Evolutionary conservation across 2,113 vertebrate species (phyloP), one percentile per base, ranked within the genome.

Genomic region (Cynoglossus semilaevis): DNA sequence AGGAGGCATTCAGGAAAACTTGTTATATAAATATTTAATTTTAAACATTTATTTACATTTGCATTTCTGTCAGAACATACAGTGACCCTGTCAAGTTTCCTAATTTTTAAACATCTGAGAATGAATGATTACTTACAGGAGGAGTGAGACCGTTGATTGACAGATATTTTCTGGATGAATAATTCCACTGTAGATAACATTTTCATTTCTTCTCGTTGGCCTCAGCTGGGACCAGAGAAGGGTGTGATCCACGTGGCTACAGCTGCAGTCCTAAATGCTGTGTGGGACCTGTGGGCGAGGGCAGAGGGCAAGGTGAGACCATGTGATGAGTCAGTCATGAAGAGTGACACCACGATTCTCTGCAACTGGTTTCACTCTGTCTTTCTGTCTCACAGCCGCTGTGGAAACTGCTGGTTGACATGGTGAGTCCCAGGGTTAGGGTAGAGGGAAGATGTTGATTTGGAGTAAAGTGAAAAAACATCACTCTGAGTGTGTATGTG

Each of bases 211-310:
- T 8, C n/a, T n/a, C n/a, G 9, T 61, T 37, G 70, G 48, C 44
- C 13, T 60, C 78, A 93, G 91, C 71, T 91, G 5, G 89, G 91
- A 6, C 90, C 90, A 41, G 91, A 93, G 76, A 92, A 94, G 71
- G 91, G 89, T 2, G 88, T 88, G 54, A 91, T 91, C 46, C 90
- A 90, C 17, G 65, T 94, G 70, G 91, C 92, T 1, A 79, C 74
- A 0, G 87, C 90, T 9, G 92, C 91, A 0, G 40, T 93, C n/a
- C 85, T 93, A 45, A 92, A 91, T 11, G 92, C 84, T 0, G 78
- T 93, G 49, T 94, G 94, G 93, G 92, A 94, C 70, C 85, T 94
- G 42, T 91, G 91, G 90, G 91, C 89, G 8, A 87, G 91, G 58
- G 34, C 72, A n/a, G 88, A 94, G 61, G 80, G 83, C 58, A 95